These are phyloP conservation scores for Australoheros scitulus DNA, from an alignment of 2,113 vertebrate species.

Conservation along the genomic window DNA sequence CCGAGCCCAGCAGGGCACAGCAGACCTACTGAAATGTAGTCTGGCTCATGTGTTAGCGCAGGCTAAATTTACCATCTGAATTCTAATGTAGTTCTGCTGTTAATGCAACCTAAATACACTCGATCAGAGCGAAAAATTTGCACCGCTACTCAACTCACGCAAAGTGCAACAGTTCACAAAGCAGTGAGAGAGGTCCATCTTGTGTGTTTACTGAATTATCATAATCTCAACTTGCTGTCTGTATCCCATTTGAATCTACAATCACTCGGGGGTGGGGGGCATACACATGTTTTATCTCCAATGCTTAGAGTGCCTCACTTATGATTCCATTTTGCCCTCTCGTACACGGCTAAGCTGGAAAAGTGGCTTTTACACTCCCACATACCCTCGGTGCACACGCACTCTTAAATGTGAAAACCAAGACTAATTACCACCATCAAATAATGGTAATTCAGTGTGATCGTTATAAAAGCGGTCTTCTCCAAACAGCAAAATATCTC, in stretches of 20 bases:
- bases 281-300: constrained; percentile 57
- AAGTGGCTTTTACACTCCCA: constrained; percentile 80
- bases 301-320: constrained; percentile 71
- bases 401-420: constrained; percentile 50
- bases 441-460: constrained; percentile 42
- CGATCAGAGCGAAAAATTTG: constrained; percentile 1
- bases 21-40: constrained; percentile 55
- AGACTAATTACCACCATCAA: constrained; percentile 64
- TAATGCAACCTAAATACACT: constrained; percentile 21
- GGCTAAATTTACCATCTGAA: constrained; percentile 40
- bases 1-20: constrained; percentile 46
- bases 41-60: constrained; percentile 42
- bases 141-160: constrained; percentile 10
- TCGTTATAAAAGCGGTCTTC: constrained; percentile 38
- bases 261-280: constrained; percentile 17
- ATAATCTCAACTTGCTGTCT: constrained; percentile 36
- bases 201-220: constrained; percentile 53
- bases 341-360: constrained; percentile 55
- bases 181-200: constrained; percentile 39
- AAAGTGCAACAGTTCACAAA: constrained; percentile 29
- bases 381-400: constrained; percentile 50
- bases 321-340: constrained; percentile 74
- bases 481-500: constrained; percentile 55
- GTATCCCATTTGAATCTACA: constrained; percentile 25
- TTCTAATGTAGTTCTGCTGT: not conserved